Evolutionary conservation across 2,888 invertebrate species (phyloP).

Genomic region (Pheosia tremula): DNA sequence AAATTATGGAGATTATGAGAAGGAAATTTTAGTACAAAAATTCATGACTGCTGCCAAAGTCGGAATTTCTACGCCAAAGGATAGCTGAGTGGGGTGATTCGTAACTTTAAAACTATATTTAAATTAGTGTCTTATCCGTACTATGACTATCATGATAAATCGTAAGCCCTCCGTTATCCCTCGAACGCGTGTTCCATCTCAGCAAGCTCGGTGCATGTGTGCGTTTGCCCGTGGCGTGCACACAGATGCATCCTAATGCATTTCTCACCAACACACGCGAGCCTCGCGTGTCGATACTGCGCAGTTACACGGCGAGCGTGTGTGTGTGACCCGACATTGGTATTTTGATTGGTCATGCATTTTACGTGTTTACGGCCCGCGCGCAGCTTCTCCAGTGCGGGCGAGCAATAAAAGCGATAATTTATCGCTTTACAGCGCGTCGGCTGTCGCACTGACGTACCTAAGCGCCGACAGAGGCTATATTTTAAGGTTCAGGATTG

Average conservation of each 20-base stretch:
- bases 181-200: slow-evolving; percentile 81
- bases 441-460: slow-evolving; percentile 44
- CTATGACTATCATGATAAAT: slow-evolving; percentile 60
- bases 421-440: slow-evolving; percentile 57
- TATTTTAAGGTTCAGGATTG: slow-evolving; percentile 52
- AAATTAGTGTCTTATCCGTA: slow-evolving; percentile 48
- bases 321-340: slow-evolving; percentile 78
- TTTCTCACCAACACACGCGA: slow-evolving; percentile 54
- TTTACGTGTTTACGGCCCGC: slow-evolving; percentile 80
- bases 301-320: slow-evolving; percentile 28
- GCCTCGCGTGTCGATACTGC: slow-evolving; percentile 23
- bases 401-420: slow-evolving; percentile 74
- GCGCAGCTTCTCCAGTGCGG: slow-evolving; percentile 66
- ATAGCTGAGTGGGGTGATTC: too few species aligned
- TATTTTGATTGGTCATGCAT: slow-evolving; percentile 85
- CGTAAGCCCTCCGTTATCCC: slow-evolving; percentile 82
- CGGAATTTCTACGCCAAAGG: too few species aligned
- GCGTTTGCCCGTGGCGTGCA: slow-evolving; percentile 44
- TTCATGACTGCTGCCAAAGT: too few species aligned
- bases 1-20: too few species aligned
- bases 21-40: too few species aligned
- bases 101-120: too few species aligned
- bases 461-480: slow-evolving; percentile 56
- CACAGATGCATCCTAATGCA: slow-evolving; percentile 56
- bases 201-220: slow-evolving; percentile 62